phyloP scores from a whole-genome alignment of 2,113 vertebrate genomes.

The Pao palembangensis region DNA sequence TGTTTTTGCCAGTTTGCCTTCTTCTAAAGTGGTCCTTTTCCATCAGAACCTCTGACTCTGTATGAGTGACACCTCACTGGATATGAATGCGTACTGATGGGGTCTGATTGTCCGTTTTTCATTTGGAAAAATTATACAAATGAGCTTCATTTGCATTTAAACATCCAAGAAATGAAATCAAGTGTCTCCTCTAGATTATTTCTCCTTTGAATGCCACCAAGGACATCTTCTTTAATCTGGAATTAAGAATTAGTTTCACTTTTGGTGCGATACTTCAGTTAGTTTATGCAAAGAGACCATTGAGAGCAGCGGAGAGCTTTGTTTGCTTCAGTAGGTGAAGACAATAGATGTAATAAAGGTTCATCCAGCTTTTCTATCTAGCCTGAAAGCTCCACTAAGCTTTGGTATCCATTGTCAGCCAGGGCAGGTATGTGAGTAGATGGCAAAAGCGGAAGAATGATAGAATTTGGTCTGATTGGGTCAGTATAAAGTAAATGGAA shows the following conservation, averaged over 20 bases:
- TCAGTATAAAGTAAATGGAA: slow-evolving; percentile 67
- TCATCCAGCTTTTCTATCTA: slow-evolving; percentile 74
- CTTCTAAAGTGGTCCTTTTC: slow-evolving; percentile 36
- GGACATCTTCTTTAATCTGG: slow-evolving; percentile 77
- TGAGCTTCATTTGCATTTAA: slow-evolving; percentile 73
- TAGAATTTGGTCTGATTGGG: slow-evolving; percentile 65
- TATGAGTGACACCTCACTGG: slow-evolving; percentile 74
- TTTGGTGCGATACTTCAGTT: slow-evolving; percentile 63
- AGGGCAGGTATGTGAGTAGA: slow-evolving; percentile 59
- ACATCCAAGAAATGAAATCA: slow-evolving; percentile 68
- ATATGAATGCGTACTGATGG: slow-evolving; percentile 77
- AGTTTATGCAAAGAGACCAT: slow-evolving; percentile 63
- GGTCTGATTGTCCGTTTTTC: slow-evolving; percentile 80
- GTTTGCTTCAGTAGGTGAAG: slow-evolving; percentile 72
- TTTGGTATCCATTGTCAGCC: slow-evolving; percentile 44
- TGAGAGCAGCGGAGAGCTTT: slow-evolving; percentile 58
- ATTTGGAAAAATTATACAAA: slow-evolving; percentile 81
- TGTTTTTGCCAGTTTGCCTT: slow-evolving; percentile 32
- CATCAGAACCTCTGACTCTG: slow-evolving; percentile 56
- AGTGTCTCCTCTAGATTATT: slow-evolving; percentile 72
- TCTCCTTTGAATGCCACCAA: slow-evolving; percentile 53
- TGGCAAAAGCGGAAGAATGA: slow-evolving; percentile 50
- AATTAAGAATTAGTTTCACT: slow-evolving; percentile 77
- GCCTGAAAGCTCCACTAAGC: slow-evolving; percentile 70
- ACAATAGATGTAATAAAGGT: slow-evolving; percentile 76